Conservation (phyloP, 2,113 vertebrate genomes). For the Bungarus multicinctus region DNA sequence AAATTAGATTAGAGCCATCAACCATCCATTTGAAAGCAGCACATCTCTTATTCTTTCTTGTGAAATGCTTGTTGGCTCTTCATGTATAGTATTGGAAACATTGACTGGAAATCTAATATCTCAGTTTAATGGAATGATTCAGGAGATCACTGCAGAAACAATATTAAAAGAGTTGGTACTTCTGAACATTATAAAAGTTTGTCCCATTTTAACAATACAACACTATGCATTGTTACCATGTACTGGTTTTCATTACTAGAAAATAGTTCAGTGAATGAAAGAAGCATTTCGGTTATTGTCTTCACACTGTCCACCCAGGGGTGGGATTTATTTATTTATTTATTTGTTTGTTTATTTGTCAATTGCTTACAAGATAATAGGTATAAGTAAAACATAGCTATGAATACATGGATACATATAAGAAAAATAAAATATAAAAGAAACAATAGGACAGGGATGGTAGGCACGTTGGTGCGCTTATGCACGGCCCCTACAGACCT, state of each 20-base stretch:
- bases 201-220: neutral
- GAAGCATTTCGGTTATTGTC: neutral
- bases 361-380: too few relatives aligned
- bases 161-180: neutral
- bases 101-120: neutral
- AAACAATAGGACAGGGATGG: too few relatives aligned
- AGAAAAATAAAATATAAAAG: too few relatives aligned
- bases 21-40: constrained; percentile 5
- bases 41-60: neutral
- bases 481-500: too few relatives aligned
- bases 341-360: too few relatives aligned
- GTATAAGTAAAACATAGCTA: too few relatives aligned
- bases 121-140: neutral
- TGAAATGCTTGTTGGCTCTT: too few relatives aligned
- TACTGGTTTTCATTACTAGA: neutral
- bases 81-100: neutral
- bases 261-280: neutral
- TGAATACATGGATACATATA: too few relatives aligned
- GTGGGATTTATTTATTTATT: too few relatives aligned
- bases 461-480: too few relatives aligned
- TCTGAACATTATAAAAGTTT: neutral
- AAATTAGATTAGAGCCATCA: neutral
- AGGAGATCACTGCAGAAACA: neutral
- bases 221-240: neutral
- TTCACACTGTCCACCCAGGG: neutral